A percentile compares a stretch with the other conserved stretches of the same genome.
Conservation (phyloP, 2,888 invertebrate genomes). For the Hermodice carunculata region DNA sequence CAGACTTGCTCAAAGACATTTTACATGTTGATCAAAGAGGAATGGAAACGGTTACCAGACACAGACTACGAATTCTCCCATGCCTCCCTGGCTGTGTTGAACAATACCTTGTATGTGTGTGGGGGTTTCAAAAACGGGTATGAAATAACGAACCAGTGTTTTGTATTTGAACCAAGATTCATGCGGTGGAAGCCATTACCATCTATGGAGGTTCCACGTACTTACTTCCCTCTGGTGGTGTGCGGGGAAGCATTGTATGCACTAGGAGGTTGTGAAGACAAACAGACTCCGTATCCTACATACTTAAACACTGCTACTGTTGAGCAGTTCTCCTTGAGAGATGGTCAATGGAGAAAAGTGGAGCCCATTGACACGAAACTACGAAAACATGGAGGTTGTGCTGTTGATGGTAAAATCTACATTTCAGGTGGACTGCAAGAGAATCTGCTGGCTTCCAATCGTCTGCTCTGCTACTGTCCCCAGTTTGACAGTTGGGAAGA, state of each 20-base stretch:
- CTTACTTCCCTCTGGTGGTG: constrained; percentile 1
- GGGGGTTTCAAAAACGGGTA: not conserved
- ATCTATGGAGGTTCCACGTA: not conserved
- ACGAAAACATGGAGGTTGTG: constrained; percentile 3
- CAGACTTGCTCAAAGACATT: not conserved
- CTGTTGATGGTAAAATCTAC: constrained; percentile 1
- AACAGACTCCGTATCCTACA: not conserved
- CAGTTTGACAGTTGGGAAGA: not conserved
- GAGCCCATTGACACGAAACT: not conserved
- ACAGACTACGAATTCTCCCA: constrained; percentile 1
- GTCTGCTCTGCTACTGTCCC: not conserved
- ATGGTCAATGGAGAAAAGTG: not conserved
- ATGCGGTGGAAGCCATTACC: not conserved
- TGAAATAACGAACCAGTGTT: not conserved
- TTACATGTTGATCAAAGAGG: constrained; percentile 5
- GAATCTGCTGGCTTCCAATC: constrained; percentile 1
- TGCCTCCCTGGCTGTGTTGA: not conserved
- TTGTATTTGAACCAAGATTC: constrained; percentile 5
- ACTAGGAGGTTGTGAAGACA: constrained; percentile 4
- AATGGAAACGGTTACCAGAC: constrained; percentile 6
- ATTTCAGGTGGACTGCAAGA: constrained; percentile 6
- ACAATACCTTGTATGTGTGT: constrained; percentile 3
- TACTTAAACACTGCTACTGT: constrained; percentile 5
- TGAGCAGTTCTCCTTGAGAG: not conserved
- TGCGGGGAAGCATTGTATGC: not conserved